Percentiles rank a stretch among this genome's conserved stretches.
Evolutionary conservation across 2,797 vertebrate genomes (phyloP).

Genomic region (Scolopax rusticola): DNA sequence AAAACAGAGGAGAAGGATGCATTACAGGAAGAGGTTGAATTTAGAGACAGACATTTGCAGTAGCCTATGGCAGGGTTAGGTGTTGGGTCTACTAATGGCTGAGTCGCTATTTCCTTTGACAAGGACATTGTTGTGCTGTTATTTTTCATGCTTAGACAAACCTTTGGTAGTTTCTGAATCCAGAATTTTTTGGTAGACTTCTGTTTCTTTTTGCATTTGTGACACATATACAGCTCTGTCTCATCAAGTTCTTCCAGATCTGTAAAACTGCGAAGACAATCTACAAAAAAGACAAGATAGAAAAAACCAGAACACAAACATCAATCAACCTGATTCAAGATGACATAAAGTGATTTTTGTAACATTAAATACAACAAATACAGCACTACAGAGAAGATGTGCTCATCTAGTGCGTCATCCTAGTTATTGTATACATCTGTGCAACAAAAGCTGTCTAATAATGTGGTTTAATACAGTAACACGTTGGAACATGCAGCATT

Average conservation of each 20-base stretch:
- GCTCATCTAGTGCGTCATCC: background rate
- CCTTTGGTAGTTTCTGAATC: slow-evolving; percentile 98
- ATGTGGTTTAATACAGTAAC: background rate
- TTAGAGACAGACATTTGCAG: rapidly evolving
- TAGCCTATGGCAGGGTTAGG: background rate
- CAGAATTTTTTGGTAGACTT: slow-evolving; percentile 99
- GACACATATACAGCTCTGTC: slow-evolving; percentile 97
- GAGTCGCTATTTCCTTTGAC: background rate
- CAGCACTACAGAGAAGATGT: background rate
- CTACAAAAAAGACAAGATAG: slow-evolving; percentile 73
- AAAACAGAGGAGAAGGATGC: background rate
- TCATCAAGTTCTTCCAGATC: slow-evolving; percentile 98
- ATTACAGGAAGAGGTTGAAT: background rate
- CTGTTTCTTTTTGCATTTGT: slow-evolving; percentile 97
- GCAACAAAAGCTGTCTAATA: background rate
- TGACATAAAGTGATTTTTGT: background rate
- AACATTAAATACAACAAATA: background rate
- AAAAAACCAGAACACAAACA: background rate
- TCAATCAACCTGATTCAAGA: background rate
- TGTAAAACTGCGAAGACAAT: slow-evolving; percentile 97
- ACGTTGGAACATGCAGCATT: background rate
- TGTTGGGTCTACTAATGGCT: rapidly evolving
- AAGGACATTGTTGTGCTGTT: background rate
- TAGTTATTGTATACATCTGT: background rate
- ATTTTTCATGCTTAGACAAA: slow-evolving; percentile 36